Percentiles rank a stretch among this genome's conserved stretches.
Conservation (phyloP, 2,888 invertebrate species). For the Hydraecia micacea region DNA sequence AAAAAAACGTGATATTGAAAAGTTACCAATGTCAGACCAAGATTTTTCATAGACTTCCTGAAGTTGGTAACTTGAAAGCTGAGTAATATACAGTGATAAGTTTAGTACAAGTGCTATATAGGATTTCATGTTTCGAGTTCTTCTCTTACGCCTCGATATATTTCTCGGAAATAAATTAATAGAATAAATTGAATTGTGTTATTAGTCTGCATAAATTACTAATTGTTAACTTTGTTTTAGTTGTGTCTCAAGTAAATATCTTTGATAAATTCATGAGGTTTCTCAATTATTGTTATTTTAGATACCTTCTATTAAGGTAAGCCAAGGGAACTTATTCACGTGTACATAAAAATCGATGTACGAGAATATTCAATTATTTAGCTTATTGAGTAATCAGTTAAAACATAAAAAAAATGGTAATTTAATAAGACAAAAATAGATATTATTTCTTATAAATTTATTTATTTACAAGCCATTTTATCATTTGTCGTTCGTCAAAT, state of each 20-base stretch:
- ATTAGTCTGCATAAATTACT: not conserved
- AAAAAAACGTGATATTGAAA: not conserved
- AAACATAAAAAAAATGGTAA: not conserved
- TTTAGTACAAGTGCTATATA: not conserved
- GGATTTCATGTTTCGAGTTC: not conserved
- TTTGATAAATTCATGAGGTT: constrained; percentile 21
- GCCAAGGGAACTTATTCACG: not conserved
- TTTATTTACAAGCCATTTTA: constrained; percentile 77
- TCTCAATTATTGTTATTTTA: constrained; percentile 7
- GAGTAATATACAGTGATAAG: too few species aligned
- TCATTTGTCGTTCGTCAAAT: constrained; percentile 75
- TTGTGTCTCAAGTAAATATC: constrained; percentile 19
- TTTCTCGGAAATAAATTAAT: not conserved
- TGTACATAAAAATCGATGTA: not conserved
- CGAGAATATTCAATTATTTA: not conserved
- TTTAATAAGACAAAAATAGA: not conserved
- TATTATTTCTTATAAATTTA: constrained; percentile 44
- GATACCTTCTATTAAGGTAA: not conserved
- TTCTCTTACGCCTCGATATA: not conserved
- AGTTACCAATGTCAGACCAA: not conserved
- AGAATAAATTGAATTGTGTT: not conserved
- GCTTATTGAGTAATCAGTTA: not conserved
- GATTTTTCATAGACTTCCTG: not conserved
- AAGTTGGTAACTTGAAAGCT: not conserved
- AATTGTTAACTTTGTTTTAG: constrained; percentile 1